A percentile compares a stretch with the other conserved stretches of the same genome.
Conservation (phyloP, 2,797 vertebrate genomes). For the Hypotaenidia okinawae region DNA sequence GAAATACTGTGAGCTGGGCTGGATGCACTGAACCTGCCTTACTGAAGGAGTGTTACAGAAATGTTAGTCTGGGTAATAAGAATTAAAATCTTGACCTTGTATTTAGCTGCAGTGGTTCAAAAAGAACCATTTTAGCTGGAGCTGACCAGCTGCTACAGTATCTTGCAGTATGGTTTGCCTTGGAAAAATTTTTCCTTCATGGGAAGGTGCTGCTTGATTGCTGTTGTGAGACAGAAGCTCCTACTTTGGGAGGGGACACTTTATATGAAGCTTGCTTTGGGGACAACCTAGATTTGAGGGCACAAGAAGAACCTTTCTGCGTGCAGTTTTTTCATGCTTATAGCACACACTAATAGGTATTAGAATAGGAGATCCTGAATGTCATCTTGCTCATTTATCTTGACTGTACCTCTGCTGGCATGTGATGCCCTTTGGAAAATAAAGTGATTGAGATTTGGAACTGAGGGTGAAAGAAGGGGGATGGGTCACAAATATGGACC, state of each 20-base stretch:
- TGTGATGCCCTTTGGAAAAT: neutral
- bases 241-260: neutral
- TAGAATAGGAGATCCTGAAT: neutral
- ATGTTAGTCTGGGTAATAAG: neutral
- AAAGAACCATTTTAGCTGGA: neutral
- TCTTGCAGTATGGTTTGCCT: neutral
- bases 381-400: neutral
- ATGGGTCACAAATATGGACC: neutral
- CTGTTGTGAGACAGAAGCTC: neutral
- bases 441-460: neutral
- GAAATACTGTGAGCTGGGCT: neutral
- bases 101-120: neutral
- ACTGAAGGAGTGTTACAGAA: neutral
- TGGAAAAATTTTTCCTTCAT: neutral
- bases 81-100: neutral
- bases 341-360: neutral
- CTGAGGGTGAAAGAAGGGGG: neutral
- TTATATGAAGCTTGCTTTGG: neutral
- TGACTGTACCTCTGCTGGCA: neutral
- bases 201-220: neutral
- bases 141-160: neutral
- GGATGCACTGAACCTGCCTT: neutral
- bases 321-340: neutral
- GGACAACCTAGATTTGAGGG: neutral
- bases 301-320: neutral